Evolutionary conservation across 1,140 invertebrate genomes (phyloP), one percentile per base, ranked within the genome.

Genomic region (Drosophila virilis): DNA sequence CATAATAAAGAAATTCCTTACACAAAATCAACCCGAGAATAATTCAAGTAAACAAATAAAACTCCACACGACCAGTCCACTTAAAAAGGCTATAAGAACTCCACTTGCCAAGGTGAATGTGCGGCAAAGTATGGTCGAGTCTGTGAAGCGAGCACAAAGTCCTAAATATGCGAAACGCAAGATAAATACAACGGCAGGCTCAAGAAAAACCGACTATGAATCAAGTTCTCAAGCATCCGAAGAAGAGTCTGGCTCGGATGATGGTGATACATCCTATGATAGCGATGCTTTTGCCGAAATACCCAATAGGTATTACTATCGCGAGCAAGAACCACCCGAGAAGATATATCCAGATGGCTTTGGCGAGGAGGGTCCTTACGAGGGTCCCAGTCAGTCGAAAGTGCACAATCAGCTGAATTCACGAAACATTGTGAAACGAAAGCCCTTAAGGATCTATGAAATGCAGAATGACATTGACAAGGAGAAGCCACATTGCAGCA

Each of bases 301-400:
- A n/a, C 83, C 83, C 8, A 74, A 89, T n/a, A 65, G 83, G 2
- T 77, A 88, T 17, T 52, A 77, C n/a, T 88, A 83, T n/a, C 55
- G 61, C 1, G 83, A 88, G 5, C 40, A 68, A 12, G 43, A 80
- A 1, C 69, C 62, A 0, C 59, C 83, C 1, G 83, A 88, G 46
- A 15, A 28, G 2, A 22, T 17, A 0, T 88, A 88, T 64, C 46
- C 46, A 1, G 8, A 57, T 1, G 77, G 74, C 0, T 52, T 46
- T 12, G 83, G 83, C 3, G 83, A 88, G 22, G 83, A 88, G 17
- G 84, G 73, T 7, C 66, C 65, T 8, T 82, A 76, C 50, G 50
- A 69, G n/a, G 15, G n/a, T 9, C 54, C 78, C 1, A 58, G 35
- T 6, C 32, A 48, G 15, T 35, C 57, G 50, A 13, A 15, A 33